These are phyloP conservation scores for Bradypus variegatus DNA, from an alignment of 2,797 vertebrate genomes.

Conservation along the genomic window DNA sequence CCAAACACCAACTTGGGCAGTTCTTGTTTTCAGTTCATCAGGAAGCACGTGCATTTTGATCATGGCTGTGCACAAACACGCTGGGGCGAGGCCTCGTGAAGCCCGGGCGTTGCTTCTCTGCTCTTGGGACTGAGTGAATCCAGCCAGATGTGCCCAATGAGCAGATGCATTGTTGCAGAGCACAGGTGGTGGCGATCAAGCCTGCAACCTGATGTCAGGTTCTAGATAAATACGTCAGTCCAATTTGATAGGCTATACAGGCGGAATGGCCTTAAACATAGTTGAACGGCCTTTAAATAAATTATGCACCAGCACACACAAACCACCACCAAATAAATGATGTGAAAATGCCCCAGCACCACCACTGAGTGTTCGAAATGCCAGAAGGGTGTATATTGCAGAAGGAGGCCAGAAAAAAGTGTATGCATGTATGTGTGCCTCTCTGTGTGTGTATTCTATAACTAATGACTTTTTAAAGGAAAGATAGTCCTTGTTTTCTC, in stretches of 20 bases:
- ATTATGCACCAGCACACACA: neutral
- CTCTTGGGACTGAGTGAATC: neutral
- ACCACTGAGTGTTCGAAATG: neutral
- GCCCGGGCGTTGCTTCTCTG: neutral
- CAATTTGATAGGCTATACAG: neutral
- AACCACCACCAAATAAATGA: neutral
- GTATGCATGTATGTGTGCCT: neutral
- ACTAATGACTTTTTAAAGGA: neutral
- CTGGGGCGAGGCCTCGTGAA: fast-evolving
- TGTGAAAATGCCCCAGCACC: neutral
- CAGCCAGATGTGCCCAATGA: neutral
- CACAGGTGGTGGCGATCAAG: neutral
- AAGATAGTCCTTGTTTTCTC: neutral
- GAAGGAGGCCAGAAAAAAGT: neutral
- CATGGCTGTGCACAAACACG: neutral
- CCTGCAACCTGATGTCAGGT: neutral
- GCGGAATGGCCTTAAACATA: neutral
- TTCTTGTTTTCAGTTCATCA: neutral
- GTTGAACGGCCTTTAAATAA: neutral
- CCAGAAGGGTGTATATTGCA: neutral
- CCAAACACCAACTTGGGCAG: neutral
- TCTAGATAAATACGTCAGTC: neutral
- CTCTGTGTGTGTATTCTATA: too few relatives aligned
- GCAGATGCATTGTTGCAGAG: neutral
- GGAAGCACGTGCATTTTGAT: too few relatives aligned